These are phyloP conservation scores for Helicorthomorpha holstii DNA, from an alignment of 1,140 invertebrate species.

Conservation along the genomic window DNA sequence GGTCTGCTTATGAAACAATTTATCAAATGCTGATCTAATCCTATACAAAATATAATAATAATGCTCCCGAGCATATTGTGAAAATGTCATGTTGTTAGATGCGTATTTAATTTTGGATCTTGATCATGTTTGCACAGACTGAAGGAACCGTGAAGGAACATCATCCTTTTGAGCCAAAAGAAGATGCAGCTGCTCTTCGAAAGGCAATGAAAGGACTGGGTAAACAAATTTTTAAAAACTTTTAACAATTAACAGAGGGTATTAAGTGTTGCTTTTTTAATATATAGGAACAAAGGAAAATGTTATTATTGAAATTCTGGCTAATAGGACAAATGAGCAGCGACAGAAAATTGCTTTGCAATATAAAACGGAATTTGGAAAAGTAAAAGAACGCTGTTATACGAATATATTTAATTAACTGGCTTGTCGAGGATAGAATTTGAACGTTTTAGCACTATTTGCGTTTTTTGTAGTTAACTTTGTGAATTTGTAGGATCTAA, in stretches of 20 bases:
- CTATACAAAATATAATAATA: no score
- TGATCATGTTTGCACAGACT: not conserved
- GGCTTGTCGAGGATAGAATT: no score
- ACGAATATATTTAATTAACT: no score
- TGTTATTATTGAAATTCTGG: conserved; percentile 75
- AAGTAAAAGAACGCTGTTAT: no score
- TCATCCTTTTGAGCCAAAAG: conserved; percentile 55
- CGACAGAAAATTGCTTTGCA: conserved; percentile 71
- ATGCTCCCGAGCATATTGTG: no score
- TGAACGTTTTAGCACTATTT: no score
- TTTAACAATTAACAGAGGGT: not conserved
- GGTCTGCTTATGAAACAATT: no score
- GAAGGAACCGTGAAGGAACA: conserved; percentile 13
- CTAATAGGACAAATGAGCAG: conserved; percentile 71
- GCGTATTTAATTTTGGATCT: not conserved
- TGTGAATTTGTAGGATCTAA: no score
- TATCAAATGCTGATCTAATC: no score
- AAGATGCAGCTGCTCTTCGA: conserved; percentile 68
- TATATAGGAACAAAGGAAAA: conserved; percentile 63
- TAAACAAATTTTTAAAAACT: conserved; percentile 13
- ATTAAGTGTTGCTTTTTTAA: conserved; percentile 1
- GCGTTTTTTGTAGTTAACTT: no score
- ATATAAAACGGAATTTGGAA: conserved; percentile 88
- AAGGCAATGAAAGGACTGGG: conserved; percentile 81
- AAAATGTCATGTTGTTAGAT: no score